phyloP scores from a whole-genome alignment of 2,113 vertebrate genomes.

The Oncorhynchus tshawytscha region DNA sequence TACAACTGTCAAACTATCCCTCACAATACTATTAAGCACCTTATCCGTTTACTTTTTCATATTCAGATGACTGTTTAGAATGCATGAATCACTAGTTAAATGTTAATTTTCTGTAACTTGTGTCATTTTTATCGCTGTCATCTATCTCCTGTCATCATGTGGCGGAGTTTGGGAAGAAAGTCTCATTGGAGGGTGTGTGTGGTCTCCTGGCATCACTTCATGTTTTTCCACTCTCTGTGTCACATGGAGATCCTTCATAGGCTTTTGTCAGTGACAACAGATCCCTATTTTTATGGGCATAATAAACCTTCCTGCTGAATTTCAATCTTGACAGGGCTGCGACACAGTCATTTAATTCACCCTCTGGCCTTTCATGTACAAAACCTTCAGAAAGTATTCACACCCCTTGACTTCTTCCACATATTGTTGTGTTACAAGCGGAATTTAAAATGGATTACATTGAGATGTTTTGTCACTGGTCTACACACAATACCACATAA shows the following conservation, averaged over 20 bases:
- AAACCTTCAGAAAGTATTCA: too few relatives aligned
- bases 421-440: too few relatives aligned
- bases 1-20: background rate
- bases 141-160: too few relatives aligned
- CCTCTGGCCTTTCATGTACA: slow-evolving; percentile 24
- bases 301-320: slow-evolving; percentile 40
- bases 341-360: slow-evolving; percentile 43
- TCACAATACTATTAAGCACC: background rate
- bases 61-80: background rate
- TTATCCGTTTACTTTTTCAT: background rate
- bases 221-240: background rate
- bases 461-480: too few relatives aligned
- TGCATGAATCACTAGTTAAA: too few relatives aligned
- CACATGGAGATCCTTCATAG: background rate
- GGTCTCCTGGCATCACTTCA: background rate
- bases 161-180: too few relatives aligned
- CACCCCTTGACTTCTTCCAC: too few relatives aligned
- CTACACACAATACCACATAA: too few relatives aligned
- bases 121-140: too few relatives aligned
- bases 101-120: too few relatives aligned
- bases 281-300: slow-evolving; percentile 46
- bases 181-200: too few relatives aligned
- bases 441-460: too few relatives aligned
- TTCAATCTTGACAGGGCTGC: slow-evolving; percentile 27
- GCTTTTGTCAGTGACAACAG: slow-evolving; percentile 29